Percentiles rank a stretch among this genome's conserved stretches.
These are phyloP conservation scores for Caenorhabditis drosophilae DNA, from an alignment of 2,888 invertebrate genomes.

Conservation along the genomic window DNA sequence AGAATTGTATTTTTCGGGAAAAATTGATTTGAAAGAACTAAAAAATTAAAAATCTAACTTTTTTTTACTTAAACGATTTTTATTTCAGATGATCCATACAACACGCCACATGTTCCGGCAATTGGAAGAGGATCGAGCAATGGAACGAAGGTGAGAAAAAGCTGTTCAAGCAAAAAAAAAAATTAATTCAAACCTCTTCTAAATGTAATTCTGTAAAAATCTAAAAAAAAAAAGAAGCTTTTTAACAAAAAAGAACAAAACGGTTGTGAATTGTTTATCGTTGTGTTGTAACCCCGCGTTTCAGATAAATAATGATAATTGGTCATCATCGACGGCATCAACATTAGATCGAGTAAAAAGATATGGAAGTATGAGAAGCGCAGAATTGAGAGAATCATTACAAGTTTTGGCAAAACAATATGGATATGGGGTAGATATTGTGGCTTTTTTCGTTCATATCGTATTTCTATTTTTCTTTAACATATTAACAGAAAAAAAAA, in stretches of 20 bases:
- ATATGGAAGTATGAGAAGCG: constrained; percentile 62
- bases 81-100: constrained; percentile 48
- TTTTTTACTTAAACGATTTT: neutral
- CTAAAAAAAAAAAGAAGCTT: neutral
- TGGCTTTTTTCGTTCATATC: neutral
- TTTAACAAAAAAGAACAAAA: too few relatives aligned
- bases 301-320: too few relatives aligned
- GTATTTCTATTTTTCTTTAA: neutral
- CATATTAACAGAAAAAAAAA: neutral
- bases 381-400: constrained; percentile 60
- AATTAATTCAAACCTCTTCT: neutral
- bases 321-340: neutral
- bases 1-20: too few relatives aligned
- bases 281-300: neutral
- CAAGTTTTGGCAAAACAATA: constrained; percentile 49
- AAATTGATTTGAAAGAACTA: too few relatives aligned
- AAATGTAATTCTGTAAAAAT: neutral
- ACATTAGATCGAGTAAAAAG: constrained; percentile 58
- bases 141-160: neutral
- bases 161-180: neutral
- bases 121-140: constrained; percentile 5
- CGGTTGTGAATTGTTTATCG: neutral
- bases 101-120: constrained; percentile 47
- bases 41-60: neutral
- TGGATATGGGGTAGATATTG: constrained; percentile 36